Percentiles rank a stretch among this genome's conserved stretches.
These are phyloP conservation scores for Gasterosteus aculeatus DNA, from an alignment of 2,113 vertebrate genomes.

Conservation along the genomic window DNA sequence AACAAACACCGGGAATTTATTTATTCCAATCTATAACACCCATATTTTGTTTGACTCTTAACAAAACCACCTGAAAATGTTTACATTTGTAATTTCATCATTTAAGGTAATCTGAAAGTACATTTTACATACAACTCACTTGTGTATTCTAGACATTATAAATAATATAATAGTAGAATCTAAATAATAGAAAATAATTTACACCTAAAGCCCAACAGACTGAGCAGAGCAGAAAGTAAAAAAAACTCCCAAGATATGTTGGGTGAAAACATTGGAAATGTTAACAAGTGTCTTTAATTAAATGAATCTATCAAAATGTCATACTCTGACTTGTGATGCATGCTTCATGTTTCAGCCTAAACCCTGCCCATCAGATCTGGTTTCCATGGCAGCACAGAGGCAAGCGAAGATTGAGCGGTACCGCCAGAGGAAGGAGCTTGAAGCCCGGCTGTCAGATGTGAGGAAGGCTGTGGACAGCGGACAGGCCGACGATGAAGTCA, in stretches of 20 bases:
- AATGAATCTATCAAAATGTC: background rate
- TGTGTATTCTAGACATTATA: background rate
- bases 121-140: background rate
- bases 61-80: no score
- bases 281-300: background rate
- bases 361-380: slow-evolving; percentile 72
- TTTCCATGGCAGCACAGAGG: slow-evolving; percentile 88
- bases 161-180: background rate
- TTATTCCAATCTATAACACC: no score
- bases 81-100: no score
- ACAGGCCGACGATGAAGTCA: slow-evolving; percentile 87
- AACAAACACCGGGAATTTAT: no score
- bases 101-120: no score
- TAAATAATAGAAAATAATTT: background rate
- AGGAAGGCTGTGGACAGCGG: slow-evolving; percentile 82
- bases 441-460: slow-evolving; percentile 84
- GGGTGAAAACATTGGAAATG: background rate
- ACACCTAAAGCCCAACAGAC: background rate
- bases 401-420: slow-evolving; percentile 91
- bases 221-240: background rate
- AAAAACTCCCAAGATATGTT: background rate
- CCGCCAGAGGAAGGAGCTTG: slow-evolving; percentile 90
- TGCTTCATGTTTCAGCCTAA: slow-evolving; percentile 44
- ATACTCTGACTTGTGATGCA: background rate
- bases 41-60: no score